phyloP scores from a whole-genome alignment of 2,888 invertebrate species.

The Diplazon laetatorius region DNA sequence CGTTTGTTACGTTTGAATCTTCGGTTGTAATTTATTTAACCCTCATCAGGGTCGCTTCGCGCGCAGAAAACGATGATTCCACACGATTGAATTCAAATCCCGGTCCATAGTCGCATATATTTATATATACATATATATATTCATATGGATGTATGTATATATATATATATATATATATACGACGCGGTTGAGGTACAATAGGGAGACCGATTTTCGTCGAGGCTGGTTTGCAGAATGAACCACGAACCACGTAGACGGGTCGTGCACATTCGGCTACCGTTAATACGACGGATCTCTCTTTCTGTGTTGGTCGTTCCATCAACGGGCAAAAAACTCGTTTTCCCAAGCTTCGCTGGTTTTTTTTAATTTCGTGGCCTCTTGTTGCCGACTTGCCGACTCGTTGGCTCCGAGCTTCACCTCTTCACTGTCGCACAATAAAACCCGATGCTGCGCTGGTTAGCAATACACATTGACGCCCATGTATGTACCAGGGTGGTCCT shows the following conservation, averaged over 20 bases:
- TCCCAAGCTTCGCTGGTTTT: conserved; percentile 26
- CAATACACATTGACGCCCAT: conserved; percentile 15
- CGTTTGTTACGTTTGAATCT: background rate
- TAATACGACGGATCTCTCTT: conserved; percentile 5
- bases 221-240: background rate
- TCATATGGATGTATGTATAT: too few species aligned
- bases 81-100: conserved; percentile 28
- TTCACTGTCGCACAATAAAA: conserved; percentile 28
- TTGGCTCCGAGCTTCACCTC: conserved; percentile 23
- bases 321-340: conserved; percentile 38
- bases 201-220: conserved; percentile 40
- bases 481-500: too few species aligned
- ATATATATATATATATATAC: too few species aligned
- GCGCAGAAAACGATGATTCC: conserved; percentile 21
- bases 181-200: conserved; percentile 31
- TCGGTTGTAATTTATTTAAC: conserved; percentile 13
- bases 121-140: too few species aligned
- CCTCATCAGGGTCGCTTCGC: background rate
- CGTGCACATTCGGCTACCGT: conserved; percentile 3
- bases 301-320: background rate
- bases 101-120: background rate
- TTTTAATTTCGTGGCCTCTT: conserved; percentile 36
- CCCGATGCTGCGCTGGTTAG: conserved; percentile 5
- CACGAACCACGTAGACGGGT: conserved; percentile 17
- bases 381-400: conserved; percentile 38